Evolutionary conservation across 2,888 invertebrate genomes (phyloP).

Genomic region (Ditula angustiorana): DNA sequence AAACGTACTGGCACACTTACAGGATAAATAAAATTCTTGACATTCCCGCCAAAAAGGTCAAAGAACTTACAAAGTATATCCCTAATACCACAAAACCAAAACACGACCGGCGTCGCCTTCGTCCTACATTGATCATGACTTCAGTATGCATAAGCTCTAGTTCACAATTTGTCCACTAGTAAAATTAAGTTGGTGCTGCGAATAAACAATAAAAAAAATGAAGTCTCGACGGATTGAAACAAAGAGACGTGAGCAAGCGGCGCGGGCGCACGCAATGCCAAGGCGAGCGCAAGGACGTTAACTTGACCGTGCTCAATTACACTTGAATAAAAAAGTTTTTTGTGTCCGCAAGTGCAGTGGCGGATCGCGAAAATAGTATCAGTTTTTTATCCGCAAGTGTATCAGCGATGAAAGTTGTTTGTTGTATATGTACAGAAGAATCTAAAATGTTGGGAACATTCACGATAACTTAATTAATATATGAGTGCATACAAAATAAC

Average conservation of each 20-base stretch:
- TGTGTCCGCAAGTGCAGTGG: not conserved
- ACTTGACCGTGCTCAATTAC: conserved; percentile 42
- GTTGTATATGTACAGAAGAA: no score
- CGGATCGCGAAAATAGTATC: not conserved
- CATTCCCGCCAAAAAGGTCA: conserved; percentile 45
- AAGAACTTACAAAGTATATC: conserved; percentile 41
- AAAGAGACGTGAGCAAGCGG: conserved; percentile 73
- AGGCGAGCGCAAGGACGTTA: conserved; percentile 75
- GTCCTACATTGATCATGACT: not conserved
- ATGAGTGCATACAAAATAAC: no score
- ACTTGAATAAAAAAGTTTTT: not conserved
- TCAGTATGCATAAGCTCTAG: not conserved
- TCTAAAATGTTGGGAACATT: not conserved
- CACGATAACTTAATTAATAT: not conserved
- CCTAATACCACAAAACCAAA: not conserved
- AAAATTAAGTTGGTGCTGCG: conserved; percentile 47
- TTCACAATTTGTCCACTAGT: conserved; percentile 5
- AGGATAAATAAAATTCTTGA: conserved; percentile 44
- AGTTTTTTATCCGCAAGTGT: not conserved
- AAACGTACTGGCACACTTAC: not conserved
- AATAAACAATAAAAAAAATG: conserved; percentile 64
- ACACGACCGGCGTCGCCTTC: conserved; percentile 4
- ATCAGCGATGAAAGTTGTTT: not conserved
- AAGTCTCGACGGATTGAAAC: conserved; percentile 67
- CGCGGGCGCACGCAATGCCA: conserved; percentile 73